Conservation (phyloP, 37 sponge, comb jelly and placozoan genomes). For the Oopsacas minuta region DNA sequence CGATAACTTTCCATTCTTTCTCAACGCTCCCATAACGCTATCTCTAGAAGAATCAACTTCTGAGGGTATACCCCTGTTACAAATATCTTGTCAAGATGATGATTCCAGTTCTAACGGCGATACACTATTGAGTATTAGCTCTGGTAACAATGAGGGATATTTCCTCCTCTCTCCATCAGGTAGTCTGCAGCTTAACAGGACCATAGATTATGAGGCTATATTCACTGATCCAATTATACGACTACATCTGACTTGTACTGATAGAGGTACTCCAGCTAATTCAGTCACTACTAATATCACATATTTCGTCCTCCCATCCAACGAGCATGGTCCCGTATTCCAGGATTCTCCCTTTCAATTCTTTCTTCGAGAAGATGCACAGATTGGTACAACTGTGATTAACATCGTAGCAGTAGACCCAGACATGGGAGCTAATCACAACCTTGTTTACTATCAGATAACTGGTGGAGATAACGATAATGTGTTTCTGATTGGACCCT, state of each 20-base stretch:
- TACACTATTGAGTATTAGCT: background rate
- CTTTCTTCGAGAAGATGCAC: background rate
- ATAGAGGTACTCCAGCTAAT: background rate
- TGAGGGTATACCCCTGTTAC: background rate
- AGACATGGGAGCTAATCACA: background rate
- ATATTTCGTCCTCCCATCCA: background rate
- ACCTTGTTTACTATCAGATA: background rate
- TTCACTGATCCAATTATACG: background rate
- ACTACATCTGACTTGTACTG: background rate
- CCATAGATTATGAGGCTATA: background rate
- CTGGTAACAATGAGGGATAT: background rate
- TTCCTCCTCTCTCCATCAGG: background rate
- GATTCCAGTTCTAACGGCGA: background rate
- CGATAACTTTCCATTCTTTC: background rate
- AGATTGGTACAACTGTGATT: background rate
- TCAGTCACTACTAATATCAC: slow-evolving; percentile 8
- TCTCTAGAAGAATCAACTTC: background rate
- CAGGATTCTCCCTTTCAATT: background rate
- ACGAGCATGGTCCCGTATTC: slow-evolving; percentile 11
- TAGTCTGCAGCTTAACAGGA: background rate
- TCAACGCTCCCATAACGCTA: background rate
- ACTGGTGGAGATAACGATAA: background rate
- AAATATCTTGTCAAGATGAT: background rate
- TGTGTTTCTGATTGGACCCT: background rate
- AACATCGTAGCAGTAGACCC: background rate